phyloP scores from a whole-genome alignment of 2,113 vertebrate species.

The Agapornis roseicollis region DNA sequence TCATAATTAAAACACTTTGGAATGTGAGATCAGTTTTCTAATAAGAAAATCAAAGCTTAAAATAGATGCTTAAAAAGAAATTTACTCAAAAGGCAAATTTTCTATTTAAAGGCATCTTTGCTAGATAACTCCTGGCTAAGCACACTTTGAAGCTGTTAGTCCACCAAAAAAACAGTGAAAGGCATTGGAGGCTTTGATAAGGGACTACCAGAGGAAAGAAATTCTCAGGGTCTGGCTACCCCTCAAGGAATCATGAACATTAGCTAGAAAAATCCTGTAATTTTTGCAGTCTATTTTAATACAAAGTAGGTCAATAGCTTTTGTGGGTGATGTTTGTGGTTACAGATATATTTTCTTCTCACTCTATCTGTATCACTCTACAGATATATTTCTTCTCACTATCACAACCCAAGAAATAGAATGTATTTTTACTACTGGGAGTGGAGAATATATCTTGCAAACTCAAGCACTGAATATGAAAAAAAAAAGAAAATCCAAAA shows the following conservation, averaged over 20 bases:
- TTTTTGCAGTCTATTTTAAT: neutral
- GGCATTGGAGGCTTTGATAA: neutral
- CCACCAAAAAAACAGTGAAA: neutral
- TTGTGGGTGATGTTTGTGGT: neutral
- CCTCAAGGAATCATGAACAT: neutral
- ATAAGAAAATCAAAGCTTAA: neutral
- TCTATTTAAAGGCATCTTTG: neutral
- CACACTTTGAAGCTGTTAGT: neutral
- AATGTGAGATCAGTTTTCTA: neutral
- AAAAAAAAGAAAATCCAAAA: neutral
- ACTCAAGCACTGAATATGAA: fast-evolving
- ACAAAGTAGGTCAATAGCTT: neutral
- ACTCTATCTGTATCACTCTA: too few species aligned
- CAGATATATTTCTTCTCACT: too few species aligned
- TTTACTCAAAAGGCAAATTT: neutral
- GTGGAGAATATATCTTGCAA: fast-evolving
- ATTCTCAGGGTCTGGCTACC: neutral
- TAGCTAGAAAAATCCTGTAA: neutral
- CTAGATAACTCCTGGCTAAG: neutral
- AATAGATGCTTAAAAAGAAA: neutral
- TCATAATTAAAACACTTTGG: neutral
- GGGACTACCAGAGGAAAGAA: neutral
- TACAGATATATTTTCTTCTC: neutral
- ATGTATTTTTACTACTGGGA: neutral
- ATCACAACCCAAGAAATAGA: neutral